These are phyloP conservation scores for Netelia fuscicornis DNA, from an alignment of 2,888 invertebrate species.

Conservation along the genomic window DNA sequence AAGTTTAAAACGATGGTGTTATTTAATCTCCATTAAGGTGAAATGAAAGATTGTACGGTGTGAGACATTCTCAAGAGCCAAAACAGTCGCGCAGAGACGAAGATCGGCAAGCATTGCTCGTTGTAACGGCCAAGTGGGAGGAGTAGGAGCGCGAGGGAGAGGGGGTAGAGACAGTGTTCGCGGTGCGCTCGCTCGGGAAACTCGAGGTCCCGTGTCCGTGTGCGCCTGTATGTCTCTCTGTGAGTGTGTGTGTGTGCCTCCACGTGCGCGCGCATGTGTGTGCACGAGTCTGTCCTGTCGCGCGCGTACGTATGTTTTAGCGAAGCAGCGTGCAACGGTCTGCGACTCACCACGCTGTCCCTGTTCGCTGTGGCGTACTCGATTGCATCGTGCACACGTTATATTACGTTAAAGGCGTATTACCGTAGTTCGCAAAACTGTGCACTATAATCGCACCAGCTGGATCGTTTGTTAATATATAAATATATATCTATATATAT, in stretches of 20 bases:
- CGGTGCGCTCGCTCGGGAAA: constrained; percentile 67
- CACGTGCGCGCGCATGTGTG: neutral
- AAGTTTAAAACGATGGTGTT: neutral
- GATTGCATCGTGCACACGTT: constrained; percentile 5
- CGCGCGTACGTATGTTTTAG: neutral
- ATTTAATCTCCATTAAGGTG: neutral
- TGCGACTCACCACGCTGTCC: constrained; percentile 23
- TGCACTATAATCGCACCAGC: neutral
- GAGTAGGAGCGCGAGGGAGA: neutral
- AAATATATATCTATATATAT: too few relatives aligned
- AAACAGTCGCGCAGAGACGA: constrained; percentile 21
- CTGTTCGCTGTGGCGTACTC: constrained; percentile 2
- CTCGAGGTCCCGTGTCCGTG: constrained; percentile 44
- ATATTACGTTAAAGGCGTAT: neutral
- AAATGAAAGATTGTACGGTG: neutral
- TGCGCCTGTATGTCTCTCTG: neutral
- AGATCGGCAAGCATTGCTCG: constrained; percentile 58
- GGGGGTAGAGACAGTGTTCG: constrained; percentile 27
- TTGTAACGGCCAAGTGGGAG: constrained; percentile 25
- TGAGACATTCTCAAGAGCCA: constrained; percentile 1
- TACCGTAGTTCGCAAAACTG: neutral
- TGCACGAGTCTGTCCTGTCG: neutral
- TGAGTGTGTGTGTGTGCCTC: constrained; percentile 20
- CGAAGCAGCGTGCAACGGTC: constrained; percentile 2
- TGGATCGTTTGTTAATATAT: neutral